Base-by-base conservation (phyloP, 2,888 invertebrate species). In the Drosophila helvetica region DNA sequence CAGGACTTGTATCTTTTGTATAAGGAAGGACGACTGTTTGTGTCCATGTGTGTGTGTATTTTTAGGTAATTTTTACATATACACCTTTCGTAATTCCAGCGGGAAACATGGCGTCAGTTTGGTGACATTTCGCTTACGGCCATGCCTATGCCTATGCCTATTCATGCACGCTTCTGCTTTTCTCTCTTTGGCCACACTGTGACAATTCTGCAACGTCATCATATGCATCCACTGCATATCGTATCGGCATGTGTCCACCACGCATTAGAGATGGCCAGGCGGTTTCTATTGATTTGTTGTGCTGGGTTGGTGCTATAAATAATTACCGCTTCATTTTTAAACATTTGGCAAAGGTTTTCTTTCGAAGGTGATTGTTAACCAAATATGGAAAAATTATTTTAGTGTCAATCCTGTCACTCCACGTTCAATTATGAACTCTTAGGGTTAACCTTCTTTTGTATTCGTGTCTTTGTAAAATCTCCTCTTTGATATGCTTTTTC, bases 81-180 rank as follows among this genome's bases (percentile, higher is more conserved):
- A 46, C 47, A 66, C 54, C 56, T 70, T 66, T 46, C 63, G 53
- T 58, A 69, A 59, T 88, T 83, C 85, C 86, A 88, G 83, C 83
- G 83, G 83, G 83, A 88, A 83, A 75, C 66, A 80, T 79, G 72
- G 88, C 82, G 80, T 82, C 85, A 68, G 80, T 75, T 74, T 67
- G 74, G 56, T 42, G 42, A 53, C 19, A 25, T 52, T 50, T 55
- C 17, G n/a, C 45, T 8, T 27, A 8, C 17, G n/a, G 33, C 42
- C n/a, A 19, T 27, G 17, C 50, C 27, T 27, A 8, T 22, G n/a
- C 43, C 42, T 17, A 19, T 27, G 17, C 48, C 9, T 18, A 52
- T 45, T 25, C 50, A 58, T 15, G 25, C 18, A n/a, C 54, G 45
- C 22, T 52, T 52, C 22, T 30, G 45, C 8, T 27, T n/a, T 22